Base-by-base conservation (phyloP, 2,888 invertebrate species). In the Leptura quadrifasciata region DNA sequence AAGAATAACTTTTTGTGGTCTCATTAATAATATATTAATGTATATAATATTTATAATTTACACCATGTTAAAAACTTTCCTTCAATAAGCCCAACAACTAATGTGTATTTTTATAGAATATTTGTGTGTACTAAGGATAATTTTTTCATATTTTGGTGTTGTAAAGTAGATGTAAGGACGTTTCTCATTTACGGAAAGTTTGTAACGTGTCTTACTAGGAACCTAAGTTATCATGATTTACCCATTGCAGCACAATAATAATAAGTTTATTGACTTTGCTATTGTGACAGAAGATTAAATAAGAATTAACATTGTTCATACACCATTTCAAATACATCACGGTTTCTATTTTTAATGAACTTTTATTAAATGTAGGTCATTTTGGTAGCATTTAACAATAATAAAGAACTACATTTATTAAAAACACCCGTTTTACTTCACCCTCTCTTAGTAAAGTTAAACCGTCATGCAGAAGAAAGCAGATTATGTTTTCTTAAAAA, bases 351-450 rank as follows among this genome's bases (percentile, higher is more conserved):
- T 84, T 86, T 84, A 83, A 84, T 85, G 84, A 85, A 83, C 79
- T 80, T 79, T 85, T 77, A 83, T 82, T 85, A 84, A 86, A 82
- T 86, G 85, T 87, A 86, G 85, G 81, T 85, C 84, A 81, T 86
- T 85, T 83, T 85, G 84, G 84, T 85, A 85, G 84, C 79, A 80
- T 85, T 85, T 82, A 84, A 84, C 82, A 84, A 84, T 84, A 86
- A 86, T 82, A 83, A 82, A 83, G 81, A 81, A 82, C 83, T 83
- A 82, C 79, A 81, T 83, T 81, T 69, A 69, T 69, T 69, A 69
- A 20, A 58, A 15, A 10, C 54, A 21, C 17, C 24, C 54, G 27
- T 54, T 65, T 65, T 10, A 17, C 52, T 27, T 54, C 39, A 24
- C n/a, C 65, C 65, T 10, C 64, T 52, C 52, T 52, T 17, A 31